Conservation (phyloP, 2,888 invertebrate genomes). For the Habroteleia sp. region DNA sequence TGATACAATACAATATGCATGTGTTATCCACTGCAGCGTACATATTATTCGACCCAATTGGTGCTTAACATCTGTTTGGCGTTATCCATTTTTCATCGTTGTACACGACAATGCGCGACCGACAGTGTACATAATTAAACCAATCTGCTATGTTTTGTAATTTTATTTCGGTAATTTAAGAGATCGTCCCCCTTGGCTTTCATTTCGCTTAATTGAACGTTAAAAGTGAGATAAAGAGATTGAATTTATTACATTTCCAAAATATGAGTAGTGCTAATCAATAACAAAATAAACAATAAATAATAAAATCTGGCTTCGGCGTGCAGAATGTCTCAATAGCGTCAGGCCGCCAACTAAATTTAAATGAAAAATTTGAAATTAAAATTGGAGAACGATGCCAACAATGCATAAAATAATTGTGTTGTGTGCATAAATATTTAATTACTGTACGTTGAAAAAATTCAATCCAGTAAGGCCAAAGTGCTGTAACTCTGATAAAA, state of each 20-base stretch:
- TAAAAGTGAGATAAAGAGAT: conserved; percentile 29
- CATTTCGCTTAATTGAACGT: conserved; percentile 38
- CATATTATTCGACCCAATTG: conserved; percentile 56
- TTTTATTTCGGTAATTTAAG: conserved; percentile 40
- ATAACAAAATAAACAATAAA: too few species aligned
- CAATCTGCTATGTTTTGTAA: conserved; percentile 15
- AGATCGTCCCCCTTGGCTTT: conserved; percentile 4
- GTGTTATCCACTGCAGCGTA: conserved; percentile 38
- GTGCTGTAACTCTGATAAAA: too few species aligned
- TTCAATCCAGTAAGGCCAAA: too few species aligned
- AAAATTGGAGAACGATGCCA: too few species aligned
- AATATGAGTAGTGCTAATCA: too few species aligned
- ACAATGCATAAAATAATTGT: too few species aligned
- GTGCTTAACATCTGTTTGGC: conserved; percentile 54
- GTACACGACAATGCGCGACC: conserved; percentile 15
- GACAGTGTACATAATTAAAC: conserved; percentile 43
- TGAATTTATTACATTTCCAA: conserved; percentile 21
- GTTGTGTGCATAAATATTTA: too few species aligned
- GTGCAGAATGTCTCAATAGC: too few species aligned
- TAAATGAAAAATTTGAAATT: too few species aligned
- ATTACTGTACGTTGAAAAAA: too few species aligned
- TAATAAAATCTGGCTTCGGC: too few species aligned
- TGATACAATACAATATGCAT: conserved; percentile 48
- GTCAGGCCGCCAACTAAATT: too few species aligned
- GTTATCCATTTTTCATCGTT: conserved; percentile 51